phyloP scores from a whole-genome alignment of 1,140 invertebrate genomes.

The Hetaerina americana region DNA sequence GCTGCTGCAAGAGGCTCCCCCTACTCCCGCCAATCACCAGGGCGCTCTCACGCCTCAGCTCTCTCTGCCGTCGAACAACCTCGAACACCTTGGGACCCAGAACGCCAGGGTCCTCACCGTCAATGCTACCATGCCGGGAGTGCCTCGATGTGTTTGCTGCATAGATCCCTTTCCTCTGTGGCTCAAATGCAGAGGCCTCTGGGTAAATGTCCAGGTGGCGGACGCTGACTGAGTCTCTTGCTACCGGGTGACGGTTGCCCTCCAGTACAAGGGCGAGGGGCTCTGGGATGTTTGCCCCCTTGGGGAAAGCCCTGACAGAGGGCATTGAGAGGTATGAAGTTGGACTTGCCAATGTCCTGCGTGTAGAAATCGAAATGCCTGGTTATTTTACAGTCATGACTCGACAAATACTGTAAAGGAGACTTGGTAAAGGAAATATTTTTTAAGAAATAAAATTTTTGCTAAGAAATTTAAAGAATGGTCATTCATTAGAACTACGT shows the following conservation, averaged over 20 bases:
- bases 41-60: neutral
- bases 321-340: constrained; percentile 69
- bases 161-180: neutral
- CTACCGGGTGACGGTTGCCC: neutral
- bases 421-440: too few species aligned
- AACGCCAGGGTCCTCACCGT: constrained; percentile 60
- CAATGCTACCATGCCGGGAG: constrained; percentile 23
- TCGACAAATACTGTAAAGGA: too few species aligned
- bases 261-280: constrained; percentile 63
- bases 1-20: neutral
- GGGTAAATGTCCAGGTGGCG: constrained; percentile 45
- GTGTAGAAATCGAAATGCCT: constrained; percentile 12
- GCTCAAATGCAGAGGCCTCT: constrained; percentile 24
- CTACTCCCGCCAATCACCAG: constrained; percentile 1
- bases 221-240: constrained; percentile 40
- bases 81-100: constrained; percentile 70
- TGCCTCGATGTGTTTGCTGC: neutral
- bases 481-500: too few species aligned
- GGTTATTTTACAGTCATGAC: too few species aligned
- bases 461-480: too few species aligned
- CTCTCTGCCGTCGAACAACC: constrained; percentile 21
- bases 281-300: constrained; percentile 47
- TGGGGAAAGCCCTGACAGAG: constrained; percentile 63
- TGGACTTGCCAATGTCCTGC: constrained; percentile 26
- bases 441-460: too few species aligned